Evolutionary conservation across 2,113 vertebrate genomes (phyloP).

Genomic region (Engraulis encrasicolus): DNA sequence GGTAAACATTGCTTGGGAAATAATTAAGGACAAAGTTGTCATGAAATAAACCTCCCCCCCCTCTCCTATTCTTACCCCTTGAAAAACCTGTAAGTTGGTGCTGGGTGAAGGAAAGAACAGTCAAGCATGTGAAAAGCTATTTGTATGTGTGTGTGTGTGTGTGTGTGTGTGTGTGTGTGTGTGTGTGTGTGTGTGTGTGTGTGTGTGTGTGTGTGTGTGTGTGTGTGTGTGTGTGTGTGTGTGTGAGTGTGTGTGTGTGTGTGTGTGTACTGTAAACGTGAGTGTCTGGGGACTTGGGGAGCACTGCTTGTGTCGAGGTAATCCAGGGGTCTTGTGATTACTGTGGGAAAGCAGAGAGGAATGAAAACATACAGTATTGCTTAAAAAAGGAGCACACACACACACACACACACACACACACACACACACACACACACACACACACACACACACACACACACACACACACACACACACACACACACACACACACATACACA

Average conservation of each 20-base stretch:
- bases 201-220: neutral
- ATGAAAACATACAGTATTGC: constrained; percentile 15
- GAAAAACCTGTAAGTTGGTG: neutral
- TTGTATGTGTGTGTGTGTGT: neutral
- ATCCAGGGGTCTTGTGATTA: constrained; percentile 16
- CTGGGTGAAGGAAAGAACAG: neutral
- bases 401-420: too few relatives aligned
- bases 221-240: neutral
- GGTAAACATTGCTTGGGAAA: neutral
- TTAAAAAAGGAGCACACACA: neutral
- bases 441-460: too few relatives aligned
- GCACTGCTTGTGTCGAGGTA: neutral
- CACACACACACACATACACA: too few relatives aligned
- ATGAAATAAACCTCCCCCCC: neutral
- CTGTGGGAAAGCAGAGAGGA: neutral
- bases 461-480: too few relatives aligned
- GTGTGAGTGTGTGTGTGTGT: neutral
- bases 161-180: too few relatives aligned
- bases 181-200: neutral
- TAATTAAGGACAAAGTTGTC: neutral
- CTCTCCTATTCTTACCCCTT: neutral
- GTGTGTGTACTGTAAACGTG: neutral
- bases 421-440: too few relatives aligned
- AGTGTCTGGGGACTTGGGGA: neutral
- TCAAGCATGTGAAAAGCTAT: neutral